A percentile compares a stretch with the other conserved stretches of the same genome.
These are phyloP conservation scores for Zosterops lateralis DNA, from an alignment of 2,113 vertebrate species.

Conservation along the genomic window DNA sequence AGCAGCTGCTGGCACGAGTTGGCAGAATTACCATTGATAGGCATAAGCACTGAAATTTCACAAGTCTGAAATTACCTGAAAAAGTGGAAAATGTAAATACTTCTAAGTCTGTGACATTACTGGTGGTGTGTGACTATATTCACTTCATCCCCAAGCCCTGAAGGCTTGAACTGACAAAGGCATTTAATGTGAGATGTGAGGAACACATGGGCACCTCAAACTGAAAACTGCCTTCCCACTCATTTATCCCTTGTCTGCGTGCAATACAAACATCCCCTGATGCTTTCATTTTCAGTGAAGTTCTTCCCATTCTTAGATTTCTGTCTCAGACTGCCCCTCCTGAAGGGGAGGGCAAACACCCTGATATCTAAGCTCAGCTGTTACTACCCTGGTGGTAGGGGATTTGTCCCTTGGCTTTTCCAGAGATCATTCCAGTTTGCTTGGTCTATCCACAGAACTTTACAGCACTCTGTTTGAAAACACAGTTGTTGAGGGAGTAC, in stretches of 20 bases:
- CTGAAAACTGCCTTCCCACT: neutral
- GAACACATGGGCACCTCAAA: fast-evolving
- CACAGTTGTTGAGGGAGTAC: neutral
- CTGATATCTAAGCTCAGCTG: neutral
- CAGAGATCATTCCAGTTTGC: neutral
- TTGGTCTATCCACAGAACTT: neutral
- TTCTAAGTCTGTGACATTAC: neutral
- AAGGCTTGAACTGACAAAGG: neutral
- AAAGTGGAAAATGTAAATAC: neutral
- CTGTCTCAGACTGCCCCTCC: neutral
- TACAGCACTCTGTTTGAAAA: neutral
- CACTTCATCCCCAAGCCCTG: neutral
- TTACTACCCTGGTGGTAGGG: neutral
- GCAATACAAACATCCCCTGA: neutral
- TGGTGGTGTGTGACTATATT: neutral
- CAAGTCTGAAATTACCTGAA: neutral
- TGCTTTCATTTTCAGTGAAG: neutral
- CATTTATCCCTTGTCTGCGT: neutral
- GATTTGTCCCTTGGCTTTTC: neutral
- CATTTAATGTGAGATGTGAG: neutral
- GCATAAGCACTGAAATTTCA: neutral
- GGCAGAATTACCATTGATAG: neutral
- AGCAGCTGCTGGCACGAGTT: neutral
- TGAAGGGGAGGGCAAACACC: neutral
- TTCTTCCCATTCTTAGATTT: neutral